Evolutionary conservation across 2,797 vertebrate species (phyloP), one percentile per base, ranked within the genome.

Genomic region (Tadarida brasiliensis): DNA sequence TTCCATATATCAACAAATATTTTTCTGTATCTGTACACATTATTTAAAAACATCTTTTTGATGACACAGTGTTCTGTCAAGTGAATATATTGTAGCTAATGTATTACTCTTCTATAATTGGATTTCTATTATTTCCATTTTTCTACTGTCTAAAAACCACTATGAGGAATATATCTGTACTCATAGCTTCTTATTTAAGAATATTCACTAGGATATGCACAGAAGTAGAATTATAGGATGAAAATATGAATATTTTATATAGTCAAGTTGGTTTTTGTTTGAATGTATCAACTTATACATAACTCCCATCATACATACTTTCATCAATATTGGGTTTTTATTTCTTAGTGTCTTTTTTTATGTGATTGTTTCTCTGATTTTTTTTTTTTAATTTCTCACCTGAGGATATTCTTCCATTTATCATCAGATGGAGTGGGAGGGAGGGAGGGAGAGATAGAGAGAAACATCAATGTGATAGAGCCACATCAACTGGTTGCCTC

Each of bases 141-240:
- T 96, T 82, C 63, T 93, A 9, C 49, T 91, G 63, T 47, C 93
- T 68, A 86, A 88, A 94, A 95, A n/a, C 30, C 44, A 83, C 20
- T 77, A n/a, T 82, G 24, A 77, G 83, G 24, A 91, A 63, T 91
- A 33, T 54, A 78, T 86, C 82, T 86, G 59, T 91, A 81, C 30
- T 91, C 30, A 86, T 3, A 39, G 12, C 44, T 93, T 91, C 33
- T 87, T 87, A 83, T 15, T 22, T 30, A 84, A 90, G 47, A 90
- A 51, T 85, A 56, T 81, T 77, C 35, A 49, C 49, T 86, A 63
- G 22, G 74, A 39, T 35, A 47, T 71, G 30, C 24, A 47, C 26
- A 87, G 71, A 94, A 44, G 12, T 12, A 80, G 63, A 87, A 89
- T 22, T 91, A 28, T 65, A 67, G 20, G 35, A 73, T 20, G 51